A percentile compares a stretch with the other conserved stretches of the same genome.
These are phyloP conservation scores for Lasioglossum malachurum DNA, from an alignment of 2,888 invertebrate species.

Conservation along the genomic window DNA sequence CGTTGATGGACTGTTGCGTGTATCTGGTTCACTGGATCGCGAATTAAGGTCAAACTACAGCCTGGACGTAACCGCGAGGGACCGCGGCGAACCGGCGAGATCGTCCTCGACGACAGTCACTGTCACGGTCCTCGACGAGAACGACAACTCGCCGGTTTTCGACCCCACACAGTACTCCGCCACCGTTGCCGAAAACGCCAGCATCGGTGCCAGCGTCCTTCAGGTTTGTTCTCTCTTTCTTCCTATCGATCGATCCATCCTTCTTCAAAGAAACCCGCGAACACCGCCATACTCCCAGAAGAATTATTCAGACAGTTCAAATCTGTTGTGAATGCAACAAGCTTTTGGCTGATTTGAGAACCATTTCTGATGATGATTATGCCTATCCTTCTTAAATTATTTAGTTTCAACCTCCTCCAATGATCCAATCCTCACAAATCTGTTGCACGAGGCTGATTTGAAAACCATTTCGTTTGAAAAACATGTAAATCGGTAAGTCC, in stretches of 20 bases:
- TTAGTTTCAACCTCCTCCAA: no score
- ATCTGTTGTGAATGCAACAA: not conserved
- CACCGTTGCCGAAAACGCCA: constrained; percentile 96
- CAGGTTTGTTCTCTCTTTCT: constrained; percentile 86
- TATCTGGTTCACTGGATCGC: constrained; percentile 94
- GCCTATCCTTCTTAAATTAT: no score
- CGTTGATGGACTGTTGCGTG: constrained; percentile 94
- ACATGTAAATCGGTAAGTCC: no score
- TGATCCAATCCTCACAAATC: no score
- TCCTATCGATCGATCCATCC: not conserved
- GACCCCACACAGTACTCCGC: constrained; percentile 96
- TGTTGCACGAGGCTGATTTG: no score
- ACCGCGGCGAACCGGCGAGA: constrained; percentile 94
- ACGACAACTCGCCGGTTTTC: constrained; percentile 95
- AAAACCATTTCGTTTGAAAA: no score
- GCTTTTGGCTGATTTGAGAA: no score
- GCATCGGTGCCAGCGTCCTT: constrained; percentile 95
- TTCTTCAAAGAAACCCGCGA: not conserved
- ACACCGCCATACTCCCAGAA: no score
- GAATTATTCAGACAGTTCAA: no score
- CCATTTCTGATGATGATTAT: no score
- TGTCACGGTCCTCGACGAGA: constrained; percentile 93
- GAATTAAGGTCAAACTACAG: constrained; percentile 92
- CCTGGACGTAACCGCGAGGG: constrained; percentile 92
- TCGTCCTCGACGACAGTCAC: constrained; percentile 89